Evolutionary conservation across 2,797 vertebrate genomes (phyloP).

Genomic region (Halcyon leucocephala): DNA sequence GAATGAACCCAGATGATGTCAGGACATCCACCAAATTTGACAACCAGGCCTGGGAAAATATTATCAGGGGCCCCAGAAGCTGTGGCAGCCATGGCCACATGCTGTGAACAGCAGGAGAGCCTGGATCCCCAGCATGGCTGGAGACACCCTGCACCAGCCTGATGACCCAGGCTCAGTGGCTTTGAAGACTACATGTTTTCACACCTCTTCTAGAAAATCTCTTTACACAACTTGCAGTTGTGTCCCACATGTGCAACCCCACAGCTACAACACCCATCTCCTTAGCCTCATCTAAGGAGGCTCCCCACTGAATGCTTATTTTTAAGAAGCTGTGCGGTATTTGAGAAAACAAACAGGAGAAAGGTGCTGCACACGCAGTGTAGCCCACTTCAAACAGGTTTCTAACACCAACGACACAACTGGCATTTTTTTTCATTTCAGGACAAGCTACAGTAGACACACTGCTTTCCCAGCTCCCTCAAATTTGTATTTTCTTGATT

Average conservation of each 20-base stretch:
- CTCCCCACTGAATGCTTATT: not conserved
- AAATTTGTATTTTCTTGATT: not conserved
- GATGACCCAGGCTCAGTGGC: too few species aligned
- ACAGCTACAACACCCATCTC: not conserved
- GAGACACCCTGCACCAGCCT: not conserved
- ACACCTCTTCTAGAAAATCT: not conserved
- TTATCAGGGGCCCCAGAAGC: not conserved
- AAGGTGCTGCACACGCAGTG: not conserved
- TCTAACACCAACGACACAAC: not conserved
- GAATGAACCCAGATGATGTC: not conserved
- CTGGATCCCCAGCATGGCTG: not conserved
- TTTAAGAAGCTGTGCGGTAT: not conserved
- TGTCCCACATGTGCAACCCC: accelerated
- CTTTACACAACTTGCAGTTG: not conserved
- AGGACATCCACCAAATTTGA: not conserved
- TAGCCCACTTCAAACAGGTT: not conserved
- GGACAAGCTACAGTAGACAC: not conserved
- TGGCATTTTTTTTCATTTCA: not conserved
- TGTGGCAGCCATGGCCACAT: accelerated
- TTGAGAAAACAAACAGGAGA: not conserved
- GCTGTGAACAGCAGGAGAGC: not conserved
- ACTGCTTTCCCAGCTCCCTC: not conserved
- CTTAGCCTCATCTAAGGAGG: not conserved
- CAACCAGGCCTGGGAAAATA: not conserved
- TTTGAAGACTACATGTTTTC: not conserved